These are phyloP conservation scores for Hyperopisus bebe DNA, from an alignment of 2,113 vertebrate species.

Conservation along the genomic window DNA sequence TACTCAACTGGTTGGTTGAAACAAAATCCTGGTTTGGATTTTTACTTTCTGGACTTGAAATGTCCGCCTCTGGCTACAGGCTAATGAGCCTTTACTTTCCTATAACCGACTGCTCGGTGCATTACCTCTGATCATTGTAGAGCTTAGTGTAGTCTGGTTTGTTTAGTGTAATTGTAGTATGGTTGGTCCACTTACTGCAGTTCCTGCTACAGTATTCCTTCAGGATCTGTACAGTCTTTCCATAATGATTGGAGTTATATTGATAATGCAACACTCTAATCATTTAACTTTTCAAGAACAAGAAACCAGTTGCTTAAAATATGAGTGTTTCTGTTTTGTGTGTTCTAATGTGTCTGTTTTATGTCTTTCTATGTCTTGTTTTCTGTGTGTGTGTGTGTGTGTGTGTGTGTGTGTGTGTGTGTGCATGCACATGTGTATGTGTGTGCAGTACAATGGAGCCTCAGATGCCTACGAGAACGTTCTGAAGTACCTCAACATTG, in stretches of 20 bases:
- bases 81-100: background rate
- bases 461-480: conserved; percentile 74
- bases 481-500: conserved; percentile 87
- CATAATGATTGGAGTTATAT: background rate
- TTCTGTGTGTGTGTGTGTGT: background rate
- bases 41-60: too few species aligned
- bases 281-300: background rate
- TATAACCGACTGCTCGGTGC: background rate
- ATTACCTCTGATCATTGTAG: background rate
- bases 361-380: conserved; percentile 22
- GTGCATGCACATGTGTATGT: conserved; percentile 22
- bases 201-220: background rate
- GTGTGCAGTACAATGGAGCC: conserved; percentile 61
- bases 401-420: conserved; percentile 27
- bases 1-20: too few species aligned
- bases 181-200: conserved; percentile 17
- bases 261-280: background rate
- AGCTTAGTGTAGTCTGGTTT: background rate
- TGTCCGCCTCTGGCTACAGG: too few species aligned
- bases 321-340: background rate
- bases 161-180: background rate
- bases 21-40: too few species aligned
- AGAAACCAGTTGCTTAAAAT: background rate
- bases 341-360: conserved; percentile 29
- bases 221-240: background rate